These are phyloP conservation scores for Physella acuta DNA, from an alignment of 1,140 invertebrate genomes.

Conservation along the genomic window DNA sequence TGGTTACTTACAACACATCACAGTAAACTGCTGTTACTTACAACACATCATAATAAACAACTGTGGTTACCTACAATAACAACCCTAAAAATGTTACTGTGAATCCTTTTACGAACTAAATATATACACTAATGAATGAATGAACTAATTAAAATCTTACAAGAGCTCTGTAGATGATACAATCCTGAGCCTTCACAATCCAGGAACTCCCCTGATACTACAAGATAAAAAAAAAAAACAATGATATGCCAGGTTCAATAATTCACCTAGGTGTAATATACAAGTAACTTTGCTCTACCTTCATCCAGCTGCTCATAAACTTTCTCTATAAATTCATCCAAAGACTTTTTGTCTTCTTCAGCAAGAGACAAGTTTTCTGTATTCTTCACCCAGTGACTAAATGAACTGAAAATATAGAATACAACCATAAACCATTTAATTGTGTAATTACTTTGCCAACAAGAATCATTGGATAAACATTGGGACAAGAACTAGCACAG, in stretches of 20 bases:
- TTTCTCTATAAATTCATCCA: constrained; percentile 16
- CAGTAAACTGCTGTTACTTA: not conserved
- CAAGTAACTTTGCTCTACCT: constrained; percentile 19
- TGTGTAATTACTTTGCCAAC: no score
- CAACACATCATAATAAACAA: not conserved
- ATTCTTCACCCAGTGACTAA: constrained; percentile 22
- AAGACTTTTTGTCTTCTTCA: constrained; percentile 13
- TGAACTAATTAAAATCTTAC: constrained; percentile 53
- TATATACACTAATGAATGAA: not conserved
- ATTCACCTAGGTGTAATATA: no score
- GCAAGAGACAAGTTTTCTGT: constrained; percentile 1
- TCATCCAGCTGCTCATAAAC: constrained; percentile 20
- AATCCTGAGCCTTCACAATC: constrained; percentile 92
- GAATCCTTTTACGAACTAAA: not conserved
- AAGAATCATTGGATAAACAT: no score
- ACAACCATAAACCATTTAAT: no score
- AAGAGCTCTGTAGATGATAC: constrained; percentile 79
- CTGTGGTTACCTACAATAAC: no score
- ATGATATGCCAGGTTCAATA: no score
- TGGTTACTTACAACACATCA: no score
- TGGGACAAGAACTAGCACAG: not conserved
- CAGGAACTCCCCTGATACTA: constrained; percentile 83
- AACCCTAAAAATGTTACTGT: not conserved
- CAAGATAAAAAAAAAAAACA: constrained; percentile 47
- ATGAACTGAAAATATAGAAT: constrained; percentile 15